Percentiles rank a stretch among this genome's conserved stretches.
Conservation (phyloP, 1,140 invertebrate genomes). For the Atopsyche davidsoni region DNA sequence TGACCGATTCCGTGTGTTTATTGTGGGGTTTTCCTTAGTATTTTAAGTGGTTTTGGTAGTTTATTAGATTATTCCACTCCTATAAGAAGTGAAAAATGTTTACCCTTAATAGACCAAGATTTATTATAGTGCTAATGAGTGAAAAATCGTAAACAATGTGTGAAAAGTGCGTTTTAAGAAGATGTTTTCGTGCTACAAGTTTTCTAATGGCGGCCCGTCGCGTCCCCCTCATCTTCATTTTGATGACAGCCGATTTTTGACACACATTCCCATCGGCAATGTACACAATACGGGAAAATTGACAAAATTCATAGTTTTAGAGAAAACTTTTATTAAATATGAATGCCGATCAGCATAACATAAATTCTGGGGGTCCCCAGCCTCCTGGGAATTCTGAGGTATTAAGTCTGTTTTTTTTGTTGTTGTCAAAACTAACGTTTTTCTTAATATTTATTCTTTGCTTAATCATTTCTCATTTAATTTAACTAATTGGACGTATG, state of each 20-base stretch:
- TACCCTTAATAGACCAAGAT: background rate
- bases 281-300: slow-evolving; percentile 43
- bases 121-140: background rate
- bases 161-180: slow-evolving; percentile 27
- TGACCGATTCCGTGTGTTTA: slow-evolving; percentile 22
- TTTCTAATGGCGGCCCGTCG: slow-evolving; percentile 59
- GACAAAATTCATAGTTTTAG: slow-evolving; percentile 38
- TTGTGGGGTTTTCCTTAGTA: slow-evolving; percentile 10
- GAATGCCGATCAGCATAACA: slow-evolving; percentile 51
- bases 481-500: no score
- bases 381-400: slow-evolving; percentile 49
- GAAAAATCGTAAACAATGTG: slow-evolving; percentile 18
- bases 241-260: slow-evolving; percentile 50
- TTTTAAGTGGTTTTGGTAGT: slow-evolving; percentile 4
- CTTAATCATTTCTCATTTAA: no score
- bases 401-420: slow-evolving; percentile 33
- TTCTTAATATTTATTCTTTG: background rate
- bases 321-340: slow-evolving; percentile 38
- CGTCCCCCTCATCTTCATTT: slow-evolving; percentile 55
- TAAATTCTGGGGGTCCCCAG: slow-evolving; percentile 49
- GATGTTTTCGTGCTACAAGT: slow-evolving; percentile 50
- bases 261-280: slow-evolving; percentile 43
- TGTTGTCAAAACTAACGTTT: slow-evolving; percentile 12
- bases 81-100: slow-evolving; percentile 9
- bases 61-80: slow-evolving; percentile 4